Percentiles rank a stretch among this genome's conserved stretches.
Conservation (phyloP, 2,888 invertebrate species). For the Zaprionus bogoriensis region DNA sequence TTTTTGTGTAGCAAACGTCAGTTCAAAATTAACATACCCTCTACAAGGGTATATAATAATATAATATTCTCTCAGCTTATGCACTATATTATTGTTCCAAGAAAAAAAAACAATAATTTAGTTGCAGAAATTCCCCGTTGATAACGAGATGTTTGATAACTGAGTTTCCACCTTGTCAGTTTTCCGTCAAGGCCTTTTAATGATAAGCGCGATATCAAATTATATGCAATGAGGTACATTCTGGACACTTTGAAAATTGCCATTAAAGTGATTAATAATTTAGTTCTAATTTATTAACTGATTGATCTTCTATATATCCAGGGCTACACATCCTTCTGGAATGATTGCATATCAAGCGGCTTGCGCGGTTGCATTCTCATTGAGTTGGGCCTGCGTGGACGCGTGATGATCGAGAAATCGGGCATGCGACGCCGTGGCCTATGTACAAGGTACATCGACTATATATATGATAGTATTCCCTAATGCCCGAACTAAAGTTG, state of each 20-base stretch:
- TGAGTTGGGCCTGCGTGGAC: constrained; percentile 96
- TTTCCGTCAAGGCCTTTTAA: too few species aligned
- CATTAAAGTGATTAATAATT: too few species aligned
- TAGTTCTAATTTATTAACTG: background rate
- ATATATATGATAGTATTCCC: background rate
- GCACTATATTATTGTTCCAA: too few species aligned
- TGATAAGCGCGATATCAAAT: too few species aligned
- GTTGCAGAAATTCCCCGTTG: too few species aligned
- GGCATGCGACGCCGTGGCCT: constrained; percentile 97
- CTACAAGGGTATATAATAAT: too few species aligned
- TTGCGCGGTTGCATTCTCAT: constrained; percentile 98
- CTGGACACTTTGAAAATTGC: too few species aligned
- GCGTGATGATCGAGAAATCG: constrained; percentile 97
- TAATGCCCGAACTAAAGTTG: background rate
- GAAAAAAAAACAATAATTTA: background rate
- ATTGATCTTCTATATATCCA: constrained; percentile 82
- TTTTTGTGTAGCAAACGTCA: too few species aligned
- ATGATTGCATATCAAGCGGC: constrained; percentile 99
- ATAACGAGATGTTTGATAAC: background rate
- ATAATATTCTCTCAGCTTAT: too few species aligned
- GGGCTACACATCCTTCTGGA: constrained; percentile 99
- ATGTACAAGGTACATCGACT: constrained; percentile 88
- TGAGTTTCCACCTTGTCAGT: background rate
- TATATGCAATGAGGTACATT: too few species aligned
- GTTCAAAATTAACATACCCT: too few species aligned